These are phyloP conservation scores for Atlantisia rogersi DNA, from an alignment of 2,113 vertebrate species.

Conservation along the genomic window DNA sequence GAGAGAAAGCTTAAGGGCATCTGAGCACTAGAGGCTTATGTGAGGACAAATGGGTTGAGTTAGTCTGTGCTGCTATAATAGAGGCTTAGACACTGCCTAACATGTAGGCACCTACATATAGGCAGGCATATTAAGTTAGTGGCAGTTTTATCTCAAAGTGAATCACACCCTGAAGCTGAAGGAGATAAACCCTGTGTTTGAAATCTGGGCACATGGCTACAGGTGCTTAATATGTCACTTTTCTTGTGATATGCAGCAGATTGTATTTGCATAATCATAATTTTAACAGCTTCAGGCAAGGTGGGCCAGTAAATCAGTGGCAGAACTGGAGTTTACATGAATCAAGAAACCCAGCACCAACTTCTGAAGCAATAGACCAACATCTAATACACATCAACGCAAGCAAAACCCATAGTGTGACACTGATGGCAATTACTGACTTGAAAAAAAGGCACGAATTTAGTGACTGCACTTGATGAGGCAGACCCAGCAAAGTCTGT, in stretches of 20 bases:
- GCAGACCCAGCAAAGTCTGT: conserved; percentile 56
- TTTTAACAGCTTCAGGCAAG: not conserved
- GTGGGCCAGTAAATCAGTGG: not conserved
- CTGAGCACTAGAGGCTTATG: not conserved
- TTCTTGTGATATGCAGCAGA: not conserved
- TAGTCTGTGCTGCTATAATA: not conserved
- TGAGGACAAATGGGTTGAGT: not conserved
- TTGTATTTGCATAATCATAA: not conserved
- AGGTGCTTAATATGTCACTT: not conserved
- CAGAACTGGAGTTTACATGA: not conserved
- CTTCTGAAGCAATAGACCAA: conserved; percentile 25
- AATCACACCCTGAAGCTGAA: not conserved
- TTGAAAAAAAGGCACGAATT: conserved; percentile 30
- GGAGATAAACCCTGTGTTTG: not conserved
- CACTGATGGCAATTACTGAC: conserved; percentile 29
- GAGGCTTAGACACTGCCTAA: not conserved
- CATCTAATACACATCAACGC: conserved; percentile 36
- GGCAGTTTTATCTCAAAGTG: not conserved
- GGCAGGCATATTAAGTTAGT: not conserved
- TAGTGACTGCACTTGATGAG: conserved; percentile 46
- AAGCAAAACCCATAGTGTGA: conserved; percentile 5
- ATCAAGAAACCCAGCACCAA: not conserved
- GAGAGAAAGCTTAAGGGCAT: not conserved
- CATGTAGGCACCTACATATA: not conserved
- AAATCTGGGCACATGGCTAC: not conserved